These are phyloP conservation scores for Lanistes nyassanus DNA, from an alignment of 1,140 invertebrate species.

Conservation along the genomic window DNA sequence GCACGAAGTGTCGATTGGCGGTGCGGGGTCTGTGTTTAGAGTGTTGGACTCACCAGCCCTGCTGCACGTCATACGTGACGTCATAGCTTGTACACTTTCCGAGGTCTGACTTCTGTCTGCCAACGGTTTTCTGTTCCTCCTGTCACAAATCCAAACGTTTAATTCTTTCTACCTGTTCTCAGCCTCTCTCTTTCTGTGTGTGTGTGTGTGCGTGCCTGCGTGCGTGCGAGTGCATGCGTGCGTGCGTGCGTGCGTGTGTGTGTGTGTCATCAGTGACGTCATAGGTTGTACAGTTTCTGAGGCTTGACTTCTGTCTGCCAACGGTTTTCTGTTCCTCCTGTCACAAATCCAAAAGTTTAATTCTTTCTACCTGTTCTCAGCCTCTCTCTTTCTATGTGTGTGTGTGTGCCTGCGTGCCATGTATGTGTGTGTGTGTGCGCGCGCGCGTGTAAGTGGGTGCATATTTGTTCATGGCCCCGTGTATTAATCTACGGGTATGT, in stretches of 20 bases:
- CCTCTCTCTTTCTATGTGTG: background rate
- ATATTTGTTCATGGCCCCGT: too few species aligned
- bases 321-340: too few species aligned
- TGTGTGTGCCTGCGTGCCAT: background rate
- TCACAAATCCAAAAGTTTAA: too few species aligned
- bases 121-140: background rate
- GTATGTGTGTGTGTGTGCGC: background rate
- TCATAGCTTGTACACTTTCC: background rate
- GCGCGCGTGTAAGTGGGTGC: background rate
- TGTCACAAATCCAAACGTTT: background rate
- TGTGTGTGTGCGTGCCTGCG: constrained; percentile 4
- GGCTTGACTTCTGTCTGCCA: too few species aligned
- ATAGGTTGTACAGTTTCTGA: too few species aligned
- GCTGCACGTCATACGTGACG: background rate
- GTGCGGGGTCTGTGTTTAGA: too few species aligned
- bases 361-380: too few species aligned
- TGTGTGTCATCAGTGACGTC: too few species aligned
- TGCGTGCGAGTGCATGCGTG: background rate
- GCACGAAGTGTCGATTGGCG: too few species aligned
- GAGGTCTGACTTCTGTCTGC: background rate
- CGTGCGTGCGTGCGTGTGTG: background rate
- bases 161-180: background rate
- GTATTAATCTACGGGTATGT: too few species aligned
- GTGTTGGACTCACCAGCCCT: background rate
- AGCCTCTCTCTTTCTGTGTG: constrained; percentile 8